Percentiles rank a stretch among this genome's conserved stretches.
These are phyloP conservation scores for Echinometra lucunter DNA, from an alignment of 53 echinoderm and acorn worm genomes.

Conservation along the genomic window DNA sequence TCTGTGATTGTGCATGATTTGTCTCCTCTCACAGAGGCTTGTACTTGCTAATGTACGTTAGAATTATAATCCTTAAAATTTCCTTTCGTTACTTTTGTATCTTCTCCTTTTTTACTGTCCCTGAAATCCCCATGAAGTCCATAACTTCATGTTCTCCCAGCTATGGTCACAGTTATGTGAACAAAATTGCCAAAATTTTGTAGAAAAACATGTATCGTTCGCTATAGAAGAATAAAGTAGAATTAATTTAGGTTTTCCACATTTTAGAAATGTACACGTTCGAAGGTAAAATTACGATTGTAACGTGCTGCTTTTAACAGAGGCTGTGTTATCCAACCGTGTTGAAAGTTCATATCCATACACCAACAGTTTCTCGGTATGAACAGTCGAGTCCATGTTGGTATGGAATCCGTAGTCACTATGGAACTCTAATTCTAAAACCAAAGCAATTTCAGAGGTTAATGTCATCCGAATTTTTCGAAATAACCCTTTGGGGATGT, in stretches of 20 bases:
- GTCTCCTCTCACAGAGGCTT: slow-evolving; percentile 5
- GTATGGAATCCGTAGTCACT: not conserved
- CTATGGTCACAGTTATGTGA: slow-evolving; percentile 25
- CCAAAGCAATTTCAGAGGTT: not conserved
- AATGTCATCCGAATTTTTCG: not conserved
- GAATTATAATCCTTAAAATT: not conserved
- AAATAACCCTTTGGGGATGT: not conserved
- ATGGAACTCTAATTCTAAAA: not conserved
- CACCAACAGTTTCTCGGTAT: not conserved
- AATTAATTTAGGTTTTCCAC: not conserved
- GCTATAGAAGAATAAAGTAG: not conserved
- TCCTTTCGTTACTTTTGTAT: not conserved
- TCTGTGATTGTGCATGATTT: not conserved
- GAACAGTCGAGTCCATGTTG: not conserved
- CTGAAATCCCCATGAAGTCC: slow-evolving; percentile 4
- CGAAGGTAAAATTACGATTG: too few species aligned
- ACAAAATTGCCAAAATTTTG: slow-evolving; percentile 48
- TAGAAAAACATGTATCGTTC: not conserved
- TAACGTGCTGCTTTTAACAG: too few species aligned
- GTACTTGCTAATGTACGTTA: not conserved
- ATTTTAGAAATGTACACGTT: not conserved
- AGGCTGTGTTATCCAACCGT: too few species aligned
- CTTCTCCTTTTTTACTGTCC: not conserved
- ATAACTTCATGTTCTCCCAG: slow-evolving; percentile 22
- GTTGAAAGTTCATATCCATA: too few species aligned